These are phyloP conservation scores for Lepus timidus DNA, from an alignment of 2,113 vertebrate genomes.

Conservation along the genomic window DNA sequence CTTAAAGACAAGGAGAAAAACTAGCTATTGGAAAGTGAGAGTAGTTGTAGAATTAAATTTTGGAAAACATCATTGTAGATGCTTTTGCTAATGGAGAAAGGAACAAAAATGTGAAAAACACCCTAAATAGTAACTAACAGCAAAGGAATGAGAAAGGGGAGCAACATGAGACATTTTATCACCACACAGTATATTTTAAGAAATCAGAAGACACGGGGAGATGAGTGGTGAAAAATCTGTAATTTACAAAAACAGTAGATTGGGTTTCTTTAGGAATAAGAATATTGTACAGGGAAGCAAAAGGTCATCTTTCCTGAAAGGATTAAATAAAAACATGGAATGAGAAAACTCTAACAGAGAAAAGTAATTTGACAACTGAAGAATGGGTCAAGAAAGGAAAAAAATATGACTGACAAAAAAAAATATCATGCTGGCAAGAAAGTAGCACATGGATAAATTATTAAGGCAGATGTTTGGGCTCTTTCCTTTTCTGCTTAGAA, in stretches of 20 bases:
- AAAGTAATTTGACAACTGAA: slow-evolving; percentile 66
- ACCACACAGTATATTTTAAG: neutral
- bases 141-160: neutral
- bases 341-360: slow-evolving; percentile 36
- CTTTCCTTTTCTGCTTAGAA: neutral
- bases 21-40: neutral
- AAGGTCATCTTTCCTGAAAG: slow-evolving; percentile 50
- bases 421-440: slow-evolving; percentile 45
- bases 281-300: slow-evolving; percentile 15
- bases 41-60: neutral
- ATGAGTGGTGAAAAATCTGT: neutral
- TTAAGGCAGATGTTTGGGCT: neutral
- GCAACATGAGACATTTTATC: neutral
- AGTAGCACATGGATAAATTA: slow-evolving; percentile 23
- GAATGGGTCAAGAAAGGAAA: slow-evolving; percentile 50
- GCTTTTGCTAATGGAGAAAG: neutral
- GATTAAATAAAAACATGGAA: slow-evolving; percentile 50
- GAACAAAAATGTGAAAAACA: too few species aligned
- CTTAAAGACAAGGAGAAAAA: neutral
- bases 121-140: neutral
- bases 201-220: neutral
- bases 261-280: slow-evolving; percentile 28
- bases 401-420: slow-evolving; percentile 64
- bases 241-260: slow-evolving; percentile 49
- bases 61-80: neutral